Evolutionary conservation across 2,888 invertebrate genomes (phyloP), one percentile per base, ranked within the genome.

Genomic region (Alloscopus bannaensis): DNA sequence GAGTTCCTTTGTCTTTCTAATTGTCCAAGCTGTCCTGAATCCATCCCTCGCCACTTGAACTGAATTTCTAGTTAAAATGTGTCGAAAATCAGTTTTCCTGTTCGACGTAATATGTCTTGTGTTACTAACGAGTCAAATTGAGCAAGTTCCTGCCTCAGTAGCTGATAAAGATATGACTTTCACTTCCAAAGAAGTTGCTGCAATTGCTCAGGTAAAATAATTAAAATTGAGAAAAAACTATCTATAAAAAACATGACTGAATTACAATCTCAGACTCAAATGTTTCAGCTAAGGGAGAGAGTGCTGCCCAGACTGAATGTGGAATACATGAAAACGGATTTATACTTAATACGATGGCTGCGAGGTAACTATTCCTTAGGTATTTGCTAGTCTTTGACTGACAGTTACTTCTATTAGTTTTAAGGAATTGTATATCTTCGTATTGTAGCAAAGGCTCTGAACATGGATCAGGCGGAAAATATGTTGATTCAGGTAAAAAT

Each of bases 291-390:
- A 4, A 68, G 45, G 24, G 2, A 45, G 11, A 28, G 62, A 11
- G 50, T 66, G 1, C 31, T 66, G n/a, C 65, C 64, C 2, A 2
- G 18, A 13, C 24, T 76, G 22, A 59, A 24, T 11, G 3, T 60
- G n/a, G 42, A 76, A 22, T 76, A 55, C 29, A 68, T 69, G 69
- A 68, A 76, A 28, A 68, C 68, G 8, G 55, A 68, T n/a, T 76
- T 76, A 11, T 76, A 69, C 22, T 45, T 76, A 11, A 52, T 76
- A 22, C 36, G 76, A 29, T 76, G 76, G 76, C 68, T 75, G 16
- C 59, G 75, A 2, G 65, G 73, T 73, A 55, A 64, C 52, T 47
- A 40, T 26, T 40, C 22, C 16, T 4, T 47, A 24, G 3, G 20
- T 42, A 42, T 28, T 13, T 20, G 26, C 16, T 42, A 24, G 3